Evolutionary conservation across 30 jellyfish, hydroid and myxozoan genomes (phyloP).

Genomic region (Aurelia aurita complex sp. Pacific): DNA sequence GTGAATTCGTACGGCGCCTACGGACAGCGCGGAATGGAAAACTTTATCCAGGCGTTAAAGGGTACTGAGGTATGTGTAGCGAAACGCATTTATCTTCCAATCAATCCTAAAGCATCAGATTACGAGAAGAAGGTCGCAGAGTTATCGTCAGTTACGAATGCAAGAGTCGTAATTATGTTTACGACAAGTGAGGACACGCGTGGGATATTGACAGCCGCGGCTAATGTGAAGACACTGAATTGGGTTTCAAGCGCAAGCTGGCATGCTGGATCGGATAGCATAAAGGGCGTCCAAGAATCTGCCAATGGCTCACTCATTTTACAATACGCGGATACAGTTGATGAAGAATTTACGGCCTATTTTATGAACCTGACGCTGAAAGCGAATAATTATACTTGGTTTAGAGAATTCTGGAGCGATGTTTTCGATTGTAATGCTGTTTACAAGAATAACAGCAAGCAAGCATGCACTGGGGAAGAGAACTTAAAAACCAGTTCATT

Average conservation of each 20-base stretch:
- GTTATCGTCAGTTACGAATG: slow-evolving; percentile 5
- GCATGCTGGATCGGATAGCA: slow-evolving; percentile 11
- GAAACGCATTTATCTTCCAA: slow-evolving; percentile 24
- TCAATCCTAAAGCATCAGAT: slow-evolving; percentile 7
- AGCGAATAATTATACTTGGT: slow-evolving; percentile 47
- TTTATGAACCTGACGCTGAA: slow-evolving; percentile 42
- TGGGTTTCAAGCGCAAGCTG: slow-evolving; percentile 63
- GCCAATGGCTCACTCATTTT: slow-evolving; percentile 73
- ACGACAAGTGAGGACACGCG: slow-evolving; percentile 67
- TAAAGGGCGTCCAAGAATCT: slow-evolving; percentile 31
- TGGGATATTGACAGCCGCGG: slow-evolving; percentile 58
- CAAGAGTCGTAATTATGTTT: slow-evolving; percentile 57
- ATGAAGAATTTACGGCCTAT: slow-evolving; percentile 39
- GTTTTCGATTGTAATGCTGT: slow-evolving; percentile 57
- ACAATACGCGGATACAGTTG: slow-evolving; percentile 17
- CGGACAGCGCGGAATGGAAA: slow-evolving; percentile 65
- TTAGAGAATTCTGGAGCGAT: slow-evolving; percentile 76
- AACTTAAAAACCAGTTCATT: neutral
- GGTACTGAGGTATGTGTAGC: slow-evolving; percentile 43
- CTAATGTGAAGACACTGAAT: slow-evolving; percentile 3
- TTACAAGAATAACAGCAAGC: neutral
- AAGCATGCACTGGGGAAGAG: slow-evolving; percentile 57
- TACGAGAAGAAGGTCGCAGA: slow-evolving; percentile 17
- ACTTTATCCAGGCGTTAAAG: neutral
- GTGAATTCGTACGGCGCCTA: slow-evolving; percentile 70